Evolutionary conservation across 2,113 vertebrate genomes (phyloP), one percentile per base, ranked within the genome.

Genomic region (Syrmaticus mikado): DNA sequence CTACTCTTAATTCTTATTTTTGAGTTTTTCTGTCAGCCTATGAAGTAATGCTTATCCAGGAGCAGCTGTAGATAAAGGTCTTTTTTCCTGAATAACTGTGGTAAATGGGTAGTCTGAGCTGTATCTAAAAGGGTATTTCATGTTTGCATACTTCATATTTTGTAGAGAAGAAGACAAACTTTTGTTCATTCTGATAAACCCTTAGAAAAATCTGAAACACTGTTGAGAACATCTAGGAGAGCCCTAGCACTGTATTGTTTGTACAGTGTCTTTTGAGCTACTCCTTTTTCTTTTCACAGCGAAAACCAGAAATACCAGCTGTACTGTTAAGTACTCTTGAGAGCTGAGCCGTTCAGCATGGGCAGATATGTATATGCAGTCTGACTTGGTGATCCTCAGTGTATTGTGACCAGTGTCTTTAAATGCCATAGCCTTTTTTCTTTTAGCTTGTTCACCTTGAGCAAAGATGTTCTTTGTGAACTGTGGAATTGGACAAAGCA

Each of bases 371-470:
- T 24, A 7, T 36, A 17, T 13, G 8, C 15, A n/a, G n/a, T 48
- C 75, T 3, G 3, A 48, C 58, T 38, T 38, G 10, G 34, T 65
- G 38, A 27, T 75, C 32, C 21, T 13, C 7, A 8, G 27, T 90
- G 41, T 66, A 2, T 36, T 85, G 41, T 22, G 34, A 40, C 17
- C 25, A 34, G n/a, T 66, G 41, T 30, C 38, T 84, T 32, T 34
- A 21, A 19, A 16, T 0, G 0, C 13, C n/a, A 4, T 20, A 28
- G 70, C 13, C 11, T 1, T 36, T 25, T 6, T 1, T 34, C 16
- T 82, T 64, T 57, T n/a, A 25, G 21, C 21, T 62, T 74, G 20
- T 64, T 87, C 53, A n/a, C 3, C 4, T 74, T 65, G 52, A 70
- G 18, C 20, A 5, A 8, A 27, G 36, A 13, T 41, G 5, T 27